Base-by-base conservation (phyloP, 2,113 vertebrate genomes). In the Brachyistius frenatus region DNA sequence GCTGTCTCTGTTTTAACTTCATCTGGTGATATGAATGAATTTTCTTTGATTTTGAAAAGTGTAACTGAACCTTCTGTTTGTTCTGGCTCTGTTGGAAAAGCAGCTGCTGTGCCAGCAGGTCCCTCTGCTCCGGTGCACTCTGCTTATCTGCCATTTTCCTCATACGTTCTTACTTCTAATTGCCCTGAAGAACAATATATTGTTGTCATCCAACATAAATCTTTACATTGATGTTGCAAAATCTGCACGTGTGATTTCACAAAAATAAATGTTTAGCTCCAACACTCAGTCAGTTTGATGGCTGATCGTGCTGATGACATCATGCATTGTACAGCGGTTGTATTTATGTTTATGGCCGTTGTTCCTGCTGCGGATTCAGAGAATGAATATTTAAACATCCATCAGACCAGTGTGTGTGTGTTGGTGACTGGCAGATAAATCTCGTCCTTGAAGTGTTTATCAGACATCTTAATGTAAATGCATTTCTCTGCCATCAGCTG, bases 31-130 rank as follows among this genome's bases (percentile, higher is more conserved):
- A 44, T 11, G 41, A 15, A 32, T 39, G 31, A 0, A 16, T 57
- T 3, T 16, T 36, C 13, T 63, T 62, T 62, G 10, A 31, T 37
- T 60, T 61, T 46, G n/a, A 60, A 5, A 57, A 60, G 35, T 54
- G 30, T 30, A 53, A 60, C 44, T 71, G 39, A 58, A 41, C 61
- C 11, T n/a, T 56, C 30, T 65, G 53, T 53, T 72, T 46, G 36
- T 58, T 80, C 47, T 14, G n/a, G 11, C 10, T 69, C n/a, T 64
- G 3, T 3, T 68, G 32, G 14, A 15, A 66, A 77, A 75, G 61
- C 66, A 71, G 71, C 71, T 80, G 66, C 56, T 56, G 66, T 56
- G 54, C 55, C 72, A 67, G 44, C 76, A 50, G 55, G 39, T 37
- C 35, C 61, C 61, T 47, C 32, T 60, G 36, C 61, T 37, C 46